phyloP scores from a whole-genome alignment of 2,888 invertebrate genomes.

The Cephus nigrinus region DNA sequence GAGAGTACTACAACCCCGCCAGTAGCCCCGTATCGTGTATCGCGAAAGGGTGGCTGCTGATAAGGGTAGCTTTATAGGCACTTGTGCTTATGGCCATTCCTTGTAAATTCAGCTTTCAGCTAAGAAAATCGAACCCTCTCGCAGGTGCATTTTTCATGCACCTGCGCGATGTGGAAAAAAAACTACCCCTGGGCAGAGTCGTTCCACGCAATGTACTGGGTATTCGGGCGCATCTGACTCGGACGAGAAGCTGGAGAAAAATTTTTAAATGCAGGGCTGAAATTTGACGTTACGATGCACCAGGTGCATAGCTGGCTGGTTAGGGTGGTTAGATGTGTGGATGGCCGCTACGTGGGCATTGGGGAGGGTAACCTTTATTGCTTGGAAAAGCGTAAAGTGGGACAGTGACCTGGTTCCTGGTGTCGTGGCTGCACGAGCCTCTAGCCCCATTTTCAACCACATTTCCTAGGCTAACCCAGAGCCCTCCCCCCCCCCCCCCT shows the following conservation, averaged over 20 bases:
- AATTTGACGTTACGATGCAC: neutral
- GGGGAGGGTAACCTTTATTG: constrained; percentile 47
- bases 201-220: too few species aligned
- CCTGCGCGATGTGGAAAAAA: neutral
- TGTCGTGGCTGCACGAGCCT: constrained; percentile 59
- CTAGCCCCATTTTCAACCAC: constrained; percentile 27
- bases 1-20: constrained; percentile 17
- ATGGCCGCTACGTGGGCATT: neutral
- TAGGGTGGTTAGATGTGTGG: neutral
- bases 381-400: constrained; percentile 57
- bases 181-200: neutral
- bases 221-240: neutral
- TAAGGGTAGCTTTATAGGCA: neutral
- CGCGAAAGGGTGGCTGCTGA: neutral
- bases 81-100: neutral
- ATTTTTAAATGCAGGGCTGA: neutral
- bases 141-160: too few species aligned
- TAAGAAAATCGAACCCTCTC: neutral
- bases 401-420: constrained; percentile 60
- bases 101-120: neutral
- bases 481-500: neutral
- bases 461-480: neutral
- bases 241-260: neutral
- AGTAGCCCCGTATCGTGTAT: neutral
- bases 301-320: neutral